Percentiles rank a stretch among this genome's conserved stretches.
These are phyloP conservation scores for Notodonta ziczac DNA, from an alignment of 2,888 invertebrate species.

Conservation along the genomic window DNA sequence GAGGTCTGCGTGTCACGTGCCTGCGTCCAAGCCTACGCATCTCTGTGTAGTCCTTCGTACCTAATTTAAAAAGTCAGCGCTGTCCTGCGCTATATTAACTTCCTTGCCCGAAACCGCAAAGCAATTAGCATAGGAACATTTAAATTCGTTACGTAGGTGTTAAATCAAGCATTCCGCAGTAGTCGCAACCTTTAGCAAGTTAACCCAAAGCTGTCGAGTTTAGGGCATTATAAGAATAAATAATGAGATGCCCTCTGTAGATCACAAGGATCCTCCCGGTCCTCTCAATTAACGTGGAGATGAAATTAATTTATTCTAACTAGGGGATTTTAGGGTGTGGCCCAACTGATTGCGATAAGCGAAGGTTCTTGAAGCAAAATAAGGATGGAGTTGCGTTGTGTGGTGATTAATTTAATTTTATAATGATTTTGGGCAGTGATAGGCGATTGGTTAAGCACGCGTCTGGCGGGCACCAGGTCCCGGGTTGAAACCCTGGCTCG, in stretches of 20 bases:
- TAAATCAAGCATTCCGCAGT: conserved; percentile 49
- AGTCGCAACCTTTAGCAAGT: conserved; percentile 62
- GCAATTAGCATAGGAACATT: conserved; percentile 31
- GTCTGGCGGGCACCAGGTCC: too few relatives aligned
- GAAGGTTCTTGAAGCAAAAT: background rate
- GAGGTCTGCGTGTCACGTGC: too few relatives aligned
- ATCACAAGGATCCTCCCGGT: conserved; percentile 56
- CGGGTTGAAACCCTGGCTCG: too few relatives aligned
- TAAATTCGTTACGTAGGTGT: conserved; percentile 38
- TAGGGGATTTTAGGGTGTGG: conserved; percentile 44
- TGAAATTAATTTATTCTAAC: conserved; percentile 74
- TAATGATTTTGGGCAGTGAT: too few relatives aligned
- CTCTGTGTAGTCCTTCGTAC: too few relatives aligned
- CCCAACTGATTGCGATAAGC: conserved; percentile 30
- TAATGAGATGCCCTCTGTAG: conserved; percentile 55
- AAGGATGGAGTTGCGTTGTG: too few relatives aligned
- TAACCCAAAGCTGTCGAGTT: conserved; percentile 63
- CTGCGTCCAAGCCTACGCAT: too few relatives aligned
- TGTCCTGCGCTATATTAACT: too few relatives aligned
- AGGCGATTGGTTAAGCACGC: too few relatives aligned
- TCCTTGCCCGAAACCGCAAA: conserved; percentile 7
- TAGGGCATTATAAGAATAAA: conserved; percentile 74
- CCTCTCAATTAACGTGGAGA: conserved; percentile 70
- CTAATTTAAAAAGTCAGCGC: too few relatives aligned
- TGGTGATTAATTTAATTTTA: too few relatives aligned